Evolutionary conservation across 2,888 invertebrate species (phyloP), one percentile per base, ranked within the genome.

Genomic region (Plagodis pulveraria): DNA sequence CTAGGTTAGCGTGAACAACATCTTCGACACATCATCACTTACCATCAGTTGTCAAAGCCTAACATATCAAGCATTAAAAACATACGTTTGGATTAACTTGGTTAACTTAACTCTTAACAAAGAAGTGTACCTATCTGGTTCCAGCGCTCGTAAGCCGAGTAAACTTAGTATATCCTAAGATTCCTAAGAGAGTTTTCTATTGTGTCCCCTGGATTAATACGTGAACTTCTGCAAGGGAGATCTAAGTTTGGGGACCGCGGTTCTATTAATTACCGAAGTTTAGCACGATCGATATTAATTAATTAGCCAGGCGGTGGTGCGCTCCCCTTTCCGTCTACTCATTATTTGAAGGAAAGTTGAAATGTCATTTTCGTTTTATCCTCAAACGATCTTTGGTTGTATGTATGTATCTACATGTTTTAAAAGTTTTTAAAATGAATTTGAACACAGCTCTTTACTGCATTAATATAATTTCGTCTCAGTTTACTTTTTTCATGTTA

Each of bases 251-350:
- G 83, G 81, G 78, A 84, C 84, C 83, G 80, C 84, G 85, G 85
- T 87, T 83, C 86, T 89, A 89, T 87, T 89, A 89, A 89, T 90
- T 90, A 88, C 82, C 74, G 72, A 84, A 89, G 81, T 91, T 89
- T 69, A 68, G 62, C 69, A 63, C 73, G 80, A 80, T 84, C 86
- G 82, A 86, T 87, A 80, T 84, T 82, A 87, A 87, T 89, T 88
- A 87, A 88, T 89, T 86, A 86, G 76, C 77, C 82, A 79, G 73
- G 79, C 72, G 9, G 50, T 59, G 73, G 73, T 43, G 9, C 49
- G 51, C 35, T 47, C 40, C 52, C 47, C 56, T 46, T 61, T 53
- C 53, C 51, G 35, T 42, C 40, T 51, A 58, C 50, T 57, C 58
- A 55, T 56, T 58, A 60, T 56, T n/a, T 36, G 47, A 32, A 11